phyloP scores from a whole-genome alignment of 2,797 vertebrate genomes.

The Sebastes kiyomatsui region DNA sequence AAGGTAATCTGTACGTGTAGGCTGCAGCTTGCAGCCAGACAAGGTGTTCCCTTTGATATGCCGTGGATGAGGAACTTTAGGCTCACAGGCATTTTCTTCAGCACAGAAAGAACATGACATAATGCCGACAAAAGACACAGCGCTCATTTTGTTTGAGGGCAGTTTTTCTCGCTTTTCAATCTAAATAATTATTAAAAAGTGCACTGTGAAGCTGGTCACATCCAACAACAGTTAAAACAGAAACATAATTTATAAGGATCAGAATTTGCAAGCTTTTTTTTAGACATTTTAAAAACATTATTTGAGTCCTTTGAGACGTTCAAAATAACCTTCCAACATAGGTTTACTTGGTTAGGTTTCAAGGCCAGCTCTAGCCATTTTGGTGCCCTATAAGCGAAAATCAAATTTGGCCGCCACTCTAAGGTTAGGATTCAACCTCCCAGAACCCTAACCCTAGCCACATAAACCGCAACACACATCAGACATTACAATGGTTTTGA shows the following conservation, averaged over 20 bases:
- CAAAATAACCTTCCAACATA: too few species aligned
- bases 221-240: neutral
- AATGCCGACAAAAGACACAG: constrained; percentile 7
- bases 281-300: too few species aligned
- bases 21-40: constrained; percentile 51
- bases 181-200: constrained; percentile 2
- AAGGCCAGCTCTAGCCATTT: too few species aligned
- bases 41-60: constrained; percentile 62
- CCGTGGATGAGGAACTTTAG: constrained; percentile 46
- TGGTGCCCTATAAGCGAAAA: too few species aligned
- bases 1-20: constrained; percentile 36
- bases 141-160: constrained; percentile 22
- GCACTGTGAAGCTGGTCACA: neutral
- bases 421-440: too few species aligned
- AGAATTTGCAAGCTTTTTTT: too few species aligned
- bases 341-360: too few species aligned
- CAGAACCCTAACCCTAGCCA: too few species aligned
- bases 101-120: constrained; percentile 21
- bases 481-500: too few species aligned
- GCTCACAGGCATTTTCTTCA: constrained; percentile 41
- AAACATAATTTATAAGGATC: neutral
- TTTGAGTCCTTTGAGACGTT: too few species aligned
- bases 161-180: neutral
- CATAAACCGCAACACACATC: too few species aligned
- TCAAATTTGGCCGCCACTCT: rapidly evolving